These are phyloP conservation scores for Ernsta delagoae DNA, from an alignment of 2,888 invertebrate species.

Conservation along the genomic window DNA sequence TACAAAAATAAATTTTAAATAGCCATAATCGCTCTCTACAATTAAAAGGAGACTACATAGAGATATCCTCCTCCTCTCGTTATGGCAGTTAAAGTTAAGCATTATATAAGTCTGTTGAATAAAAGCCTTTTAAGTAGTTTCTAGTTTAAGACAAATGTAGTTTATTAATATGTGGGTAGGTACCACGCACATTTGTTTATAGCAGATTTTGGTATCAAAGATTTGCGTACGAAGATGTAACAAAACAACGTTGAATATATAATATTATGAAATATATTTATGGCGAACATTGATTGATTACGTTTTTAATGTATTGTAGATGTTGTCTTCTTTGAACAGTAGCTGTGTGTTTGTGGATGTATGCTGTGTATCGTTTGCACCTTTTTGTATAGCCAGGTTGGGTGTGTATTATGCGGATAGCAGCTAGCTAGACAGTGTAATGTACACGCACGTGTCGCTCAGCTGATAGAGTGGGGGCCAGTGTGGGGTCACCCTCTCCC, in stretches of 20 bases:
- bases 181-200: too few species aligned
- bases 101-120: too few species aligned
- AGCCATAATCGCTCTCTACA: too few species aligned
- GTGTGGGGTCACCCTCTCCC: conserved; percentile 54
- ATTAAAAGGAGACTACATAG: too few species aligned
- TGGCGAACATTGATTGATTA: background rate
- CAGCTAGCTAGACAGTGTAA: conserved; percentile 68
- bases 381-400: background rate
- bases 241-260: too few species aligned
- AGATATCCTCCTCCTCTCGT: too few species aligned
- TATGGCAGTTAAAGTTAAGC: too few species aligned
- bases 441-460: conserved; percentile 72
- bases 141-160: too few species aligned
- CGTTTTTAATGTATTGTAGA: background rate
- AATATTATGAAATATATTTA: background rate
- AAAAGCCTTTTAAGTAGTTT: too few species aligned
- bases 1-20: too few species aligned
- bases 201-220: too few species aligned
- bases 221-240: background rate
- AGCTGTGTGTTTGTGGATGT: background rate
- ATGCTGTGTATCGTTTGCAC: background rate
- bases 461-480: conserved; percentile 74
- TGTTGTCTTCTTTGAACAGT: background rate
- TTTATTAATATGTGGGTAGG: background rate
- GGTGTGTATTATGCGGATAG: background rate